Conservation (phyloP, 2,113 vertebrate genomes). For the Thomomys bottae region DNA sequence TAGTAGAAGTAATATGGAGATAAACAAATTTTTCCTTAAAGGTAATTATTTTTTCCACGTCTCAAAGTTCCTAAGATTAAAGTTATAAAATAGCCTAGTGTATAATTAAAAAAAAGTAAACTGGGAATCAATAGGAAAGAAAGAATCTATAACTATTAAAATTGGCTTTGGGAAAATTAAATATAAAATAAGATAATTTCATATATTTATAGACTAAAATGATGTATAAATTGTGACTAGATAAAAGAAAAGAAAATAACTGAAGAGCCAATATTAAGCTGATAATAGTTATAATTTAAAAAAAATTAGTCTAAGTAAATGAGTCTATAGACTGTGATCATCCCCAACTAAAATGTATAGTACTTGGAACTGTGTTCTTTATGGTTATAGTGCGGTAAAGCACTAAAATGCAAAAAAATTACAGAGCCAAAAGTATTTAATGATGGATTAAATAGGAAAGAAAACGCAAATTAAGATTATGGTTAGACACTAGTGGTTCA, state of each 20-base stretch:
- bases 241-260: not conserved
- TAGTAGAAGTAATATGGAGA: too few species aligned
- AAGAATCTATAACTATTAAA: not conserved
- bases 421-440: slow-evolving; percentile 65
- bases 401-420: slow-evolving; percentile 87
- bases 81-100: not conserved
- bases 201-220: slow-evolving; percentile 5
- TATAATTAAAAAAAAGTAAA: not conserved
- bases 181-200: not conserved
- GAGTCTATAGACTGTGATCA: slow-evolving; percentile 87
- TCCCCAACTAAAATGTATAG: slow-evolving; percentile 84
- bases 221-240: not conserved
- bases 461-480: not conserved
- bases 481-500: too few species aligned
- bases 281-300: not conserved
- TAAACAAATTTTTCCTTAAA: too few species aligned
- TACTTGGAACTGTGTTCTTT: slow-evolving; percentile 85
- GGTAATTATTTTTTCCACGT: not conserved
- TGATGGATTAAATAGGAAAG: not conserved
- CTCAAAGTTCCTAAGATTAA: not conserved
- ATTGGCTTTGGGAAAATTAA: not conserved
- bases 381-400: slow-evolving; percentile 88
- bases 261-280: not conserved
- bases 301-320: slow-evolving; percentile 79
- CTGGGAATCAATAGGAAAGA: not conserved